Evolutionary conservation across 2,888 invertebrate species (phyloP).

Genomic region (Lasioglossum malachurum): DNA sequence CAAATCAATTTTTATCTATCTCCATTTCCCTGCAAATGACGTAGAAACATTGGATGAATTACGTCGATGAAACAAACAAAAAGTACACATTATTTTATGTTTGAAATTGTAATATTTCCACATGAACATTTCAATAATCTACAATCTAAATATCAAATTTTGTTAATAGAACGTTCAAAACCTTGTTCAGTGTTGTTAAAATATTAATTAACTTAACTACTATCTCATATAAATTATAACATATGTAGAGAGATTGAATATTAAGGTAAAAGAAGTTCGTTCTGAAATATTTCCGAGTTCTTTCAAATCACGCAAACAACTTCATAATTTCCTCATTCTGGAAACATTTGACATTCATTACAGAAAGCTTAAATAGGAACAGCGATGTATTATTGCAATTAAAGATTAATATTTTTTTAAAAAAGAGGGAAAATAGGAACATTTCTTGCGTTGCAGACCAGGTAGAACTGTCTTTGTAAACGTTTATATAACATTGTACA

Average conservation of each 20-base stretch:
- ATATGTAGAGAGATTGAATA: background rate
- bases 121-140: conserved; percentile 3
- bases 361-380: conserved; percentile 59
- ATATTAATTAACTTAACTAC: conserved; percentile 22
- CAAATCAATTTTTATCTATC: background rate
- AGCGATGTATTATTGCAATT: conserved; percentile 60
- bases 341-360: background rate
- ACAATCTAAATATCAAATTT: background rate
- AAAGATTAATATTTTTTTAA: conserved; percentile 22
- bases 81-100: too few relatives aligned
- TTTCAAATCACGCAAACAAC: background rate
- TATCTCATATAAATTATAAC: conserved; percentile 19
- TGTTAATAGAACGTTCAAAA: conserved; percentile 28
- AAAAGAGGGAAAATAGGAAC: conserved; percentile 61
- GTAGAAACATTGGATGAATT: too few relatives aligned
- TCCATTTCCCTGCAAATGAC: too few relatives aligned
- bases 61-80: background rate
- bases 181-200: conserved; percentile 15
- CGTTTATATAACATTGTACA: background rate
- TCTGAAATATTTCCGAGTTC: background rate
- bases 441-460: conserved; percentile 35
- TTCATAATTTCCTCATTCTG: background rate
- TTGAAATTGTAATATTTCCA: conserved; percentile 6
- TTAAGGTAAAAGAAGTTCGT: background rate
- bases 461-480: conserved; percentile 15